Evolutionary conservation across 2,797 vertebrate genomes (phyloP), one percentile per base, ranked within the genome.

Genomic region (Epinephelus coioides): DNA sequence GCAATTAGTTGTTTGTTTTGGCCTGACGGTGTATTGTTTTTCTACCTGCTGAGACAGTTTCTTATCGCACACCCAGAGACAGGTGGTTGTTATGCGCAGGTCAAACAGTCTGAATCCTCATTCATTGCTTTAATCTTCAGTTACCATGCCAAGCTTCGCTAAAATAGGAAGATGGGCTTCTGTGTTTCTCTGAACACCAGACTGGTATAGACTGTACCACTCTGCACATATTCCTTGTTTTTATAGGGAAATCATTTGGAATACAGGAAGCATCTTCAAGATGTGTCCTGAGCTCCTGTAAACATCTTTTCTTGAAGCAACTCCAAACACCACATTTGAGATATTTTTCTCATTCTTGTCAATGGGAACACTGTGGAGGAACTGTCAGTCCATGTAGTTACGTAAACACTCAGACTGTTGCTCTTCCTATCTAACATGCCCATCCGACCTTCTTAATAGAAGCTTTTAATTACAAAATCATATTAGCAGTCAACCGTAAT

Each of bases 221-320:
- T 70, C 47, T 44, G 25, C 62, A 63, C 47, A 65, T 34, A 9
- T 15, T 73, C 19, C 19, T 13, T 55, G 27, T 73, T 61, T 64
- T 40, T 59, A 38, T 5, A 21, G 44, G 61, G 19, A 55, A 64
- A 23, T 60, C 38, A 38, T 59, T 51, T 38, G 6, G 25, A 61
- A 27, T 44, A 66, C 43, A 70, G 17, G 23, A 66, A 38, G 3
- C 40, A 2, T 73, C 53, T 44, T 67, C n/a, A 64, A 38, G 56
- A 49, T 49, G n/a, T 3, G 0, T 73, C 44, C 25, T 30, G 15
- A 63, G 50, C 38, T 53, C 25, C 40, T 30, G 76, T 30, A 70
- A 66, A 51, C 23, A 72, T 63, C 21, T 51, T 19, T 30, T 38
- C 49, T 69, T 65, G 30, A 80, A 59, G 21, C 19, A 66, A 18